Conservation (phyloP, 1,140 invertebrate species). For the Physella acuta region DNA sequence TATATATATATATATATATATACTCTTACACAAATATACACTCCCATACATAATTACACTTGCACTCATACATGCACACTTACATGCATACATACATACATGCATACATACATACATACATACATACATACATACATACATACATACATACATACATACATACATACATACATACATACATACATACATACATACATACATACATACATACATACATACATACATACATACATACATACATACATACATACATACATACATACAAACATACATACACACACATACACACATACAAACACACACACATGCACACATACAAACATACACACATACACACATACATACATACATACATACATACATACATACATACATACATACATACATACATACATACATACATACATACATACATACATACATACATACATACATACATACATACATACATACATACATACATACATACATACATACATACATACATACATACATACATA, state of each 20-base stretch:
- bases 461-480: not conserved
- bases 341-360: not conserved
- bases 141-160: slow-evolving; percentile 1
- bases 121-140: not conserved
- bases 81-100: not conserved
- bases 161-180: not conserved
- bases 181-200: not conserved
- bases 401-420: not conserved
- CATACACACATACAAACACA: too few relatives aligned
- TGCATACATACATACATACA: not conserved
- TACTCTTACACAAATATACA: too few relatives aligned
- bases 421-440: not conserved
- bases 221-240: not conserved
- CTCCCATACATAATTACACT: not conserved
- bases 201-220: not conserved
- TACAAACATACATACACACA: too few relatives aligned
- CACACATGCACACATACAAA: too few relatives aligned
- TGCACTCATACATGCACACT: too few relatives aligned
- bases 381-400: not conserved
- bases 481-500: too few relatives aligned
- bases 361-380: too few relatives aligned
- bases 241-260: too few relatives aligned
- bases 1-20: too few relatives aligned
- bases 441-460: not conserved
- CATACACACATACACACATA: slow-evolving; percentile 3